Percentiles rank a stretch among this genome's conserved stretches.
Evolutionary conservation across 2,113 vertebrate genomes (phyloP).

Genomic region (Solenodon paradoxus): DNA sequence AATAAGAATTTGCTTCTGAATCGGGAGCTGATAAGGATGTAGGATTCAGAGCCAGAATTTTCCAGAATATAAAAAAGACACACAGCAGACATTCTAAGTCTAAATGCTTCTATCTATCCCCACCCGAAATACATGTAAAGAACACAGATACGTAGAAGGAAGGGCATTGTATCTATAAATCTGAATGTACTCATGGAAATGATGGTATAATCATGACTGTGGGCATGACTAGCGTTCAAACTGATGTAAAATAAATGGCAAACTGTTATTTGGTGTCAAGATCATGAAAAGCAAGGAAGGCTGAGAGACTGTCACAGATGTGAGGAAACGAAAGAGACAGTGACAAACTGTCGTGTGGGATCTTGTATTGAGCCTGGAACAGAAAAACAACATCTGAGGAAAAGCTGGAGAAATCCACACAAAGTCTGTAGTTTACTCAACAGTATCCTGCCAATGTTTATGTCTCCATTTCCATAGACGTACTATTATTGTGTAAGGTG

Average conservation of each 20-base stretch:
- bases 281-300: background rate
- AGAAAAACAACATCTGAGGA: background rate
- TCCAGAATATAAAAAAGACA: background rate
- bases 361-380: background rate
- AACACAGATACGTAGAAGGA: background rate
- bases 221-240: background rate
- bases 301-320: background rate
- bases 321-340: background rate
- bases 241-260: background rate
- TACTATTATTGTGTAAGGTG: accelerated
- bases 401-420: background rate
- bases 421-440: too few relatives aligned
- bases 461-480: background rate
- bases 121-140: background rate
- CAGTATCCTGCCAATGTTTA: accelerated
- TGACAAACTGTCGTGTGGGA: background rate
- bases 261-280: background rate
- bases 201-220: background rate
- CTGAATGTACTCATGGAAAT: background rate
- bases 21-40: background rate
- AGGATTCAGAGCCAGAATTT: background rate
- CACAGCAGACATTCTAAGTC: background rate
- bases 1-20: background rate
- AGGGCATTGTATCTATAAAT: background rate
- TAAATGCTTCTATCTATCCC: background rate